A percentile compares a stretch with the other conserved stretches of the same genome.
Conservation (phyloP, 2,113 vertebrate species). For the Laticauda colubrina region DNA sequence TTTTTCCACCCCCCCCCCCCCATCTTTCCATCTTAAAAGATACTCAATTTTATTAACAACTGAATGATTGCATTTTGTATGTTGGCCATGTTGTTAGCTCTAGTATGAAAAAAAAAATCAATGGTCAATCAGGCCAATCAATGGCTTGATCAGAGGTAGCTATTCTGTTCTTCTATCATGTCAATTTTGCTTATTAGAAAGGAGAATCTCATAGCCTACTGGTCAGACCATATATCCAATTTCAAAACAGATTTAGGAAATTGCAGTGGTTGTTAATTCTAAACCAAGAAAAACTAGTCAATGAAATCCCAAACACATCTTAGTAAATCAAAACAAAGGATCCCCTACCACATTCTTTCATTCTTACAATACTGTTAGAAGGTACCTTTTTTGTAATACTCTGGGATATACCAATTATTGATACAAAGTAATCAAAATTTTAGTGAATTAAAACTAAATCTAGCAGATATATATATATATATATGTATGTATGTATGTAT, state of each 20-base stretch:
- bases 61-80: not conserved
- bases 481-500: no score
- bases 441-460: not conserved
- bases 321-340: not conserved
- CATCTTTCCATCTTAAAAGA: slow-evolving; percentile 4
- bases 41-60: not conserved
- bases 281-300: not conserved
- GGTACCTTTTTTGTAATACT: not conserved
- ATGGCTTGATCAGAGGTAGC: not conserved
- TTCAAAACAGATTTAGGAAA: not conserved
- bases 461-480: not conserved
- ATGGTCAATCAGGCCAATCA: not conserved
- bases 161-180: not conserved
- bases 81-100: not conserved
- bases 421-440: not conserved
- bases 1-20: not conserved
- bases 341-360: not conserved
- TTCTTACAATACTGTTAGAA: not conserved
- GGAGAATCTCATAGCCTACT: not conserved
- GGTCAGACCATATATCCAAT: not conserved
- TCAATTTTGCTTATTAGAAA: not conserved
- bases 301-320: not conserved
- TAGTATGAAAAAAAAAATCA: not conserved
- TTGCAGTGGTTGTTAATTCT: not conserved
- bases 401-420: not conserved